Base-by-base conservation (phyloP, 1,140 invertebrate species). In the Oryzaephilus surinamensis region DNA sequence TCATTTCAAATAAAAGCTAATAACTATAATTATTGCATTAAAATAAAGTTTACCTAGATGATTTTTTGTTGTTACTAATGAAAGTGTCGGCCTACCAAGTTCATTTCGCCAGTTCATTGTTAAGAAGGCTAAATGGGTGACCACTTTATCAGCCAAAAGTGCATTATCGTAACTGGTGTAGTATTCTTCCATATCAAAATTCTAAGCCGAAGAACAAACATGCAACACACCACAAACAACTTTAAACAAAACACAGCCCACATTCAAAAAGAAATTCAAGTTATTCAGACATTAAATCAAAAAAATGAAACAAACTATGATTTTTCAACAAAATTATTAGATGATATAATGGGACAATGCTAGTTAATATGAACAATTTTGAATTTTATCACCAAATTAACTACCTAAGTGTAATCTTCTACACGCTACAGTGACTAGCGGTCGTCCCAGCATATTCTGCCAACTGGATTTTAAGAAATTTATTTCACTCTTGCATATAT, bases 401-500 rank as follows among this genome's bases (percentile, higher is more conserved):
- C 65, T 86, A 95, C 92, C 92, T 88, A 97, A 74, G 67, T 96
- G 86, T 61, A 84, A 74, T 64, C 81, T 78, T 70, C 84, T 83
- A 65, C 94, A 72, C 55, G 84, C 79, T 67, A 96, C 77, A 46
- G 90, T 84, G 60, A 93, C 83, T 55, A 91, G 73, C 35, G 90
- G 90, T 57, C 89, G 74, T 49, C 90, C 90, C 61, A 91, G 77
- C 67, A 92, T 84, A 70, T 90, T 89, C 72, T 90, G 85, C 90
- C 90, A 95, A 61, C 83, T 87, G 50, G 84, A 91, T 72, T 94
- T 93, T 68, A 95, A 79, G 73, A 94, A 94, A 77, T 91, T 87
- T 58, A 95, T 84, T 74, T 94, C 89, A 56, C 84, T 85, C 74
- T 91, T 93, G 72, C 93, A 88, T 64, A 89, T 93, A 73, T 96